Evolutionary conservation across 2,888 invertebrate genomes (phyloP).

Genomic region (Caenorhabditis imperialis): DNA sequence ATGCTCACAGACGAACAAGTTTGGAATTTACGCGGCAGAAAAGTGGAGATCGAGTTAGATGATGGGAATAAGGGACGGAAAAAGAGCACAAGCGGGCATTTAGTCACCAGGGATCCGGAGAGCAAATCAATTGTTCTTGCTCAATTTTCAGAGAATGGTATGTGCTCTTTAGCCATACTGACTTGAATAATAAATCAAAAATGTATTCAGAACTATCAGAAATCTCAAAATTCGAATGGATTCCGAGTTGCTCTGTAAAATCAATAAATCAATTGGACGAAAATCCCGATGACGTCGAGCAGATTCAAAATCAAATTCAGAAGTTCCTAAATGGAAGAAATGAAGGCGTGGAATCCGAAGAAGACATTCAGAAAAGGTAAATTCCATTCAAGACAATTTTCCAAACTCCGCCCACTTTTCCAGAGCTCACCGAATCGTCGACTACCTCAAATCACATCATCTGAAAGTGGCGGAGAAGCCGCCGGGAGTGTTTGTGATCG

Average conservation of each 20-base stretch:
- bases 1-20: no score
- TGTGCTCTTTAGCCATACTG: background rate
- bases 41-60: no score
- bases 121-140: conserved; percentile 58
- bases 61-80: no score
- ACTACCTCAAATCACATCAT: conserved; percentile 38
- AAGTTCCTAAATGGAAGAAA: background rate
- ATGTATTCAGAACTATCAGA: no score
- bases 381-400: background rate
- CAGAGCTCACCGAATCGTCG: conserved; percentile 30
- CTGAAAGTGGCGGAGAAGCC: conserved; percentile 29
- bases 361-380: conserved; percentile 24
- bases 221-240: no score
- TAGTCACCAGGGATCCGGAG: conserved; percentile 65
- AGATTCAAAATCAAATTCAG: background rate
- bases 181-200: conserved; percentile 14
- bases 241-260: conserved; percentile 25
- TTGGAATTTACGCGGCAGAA: no score
- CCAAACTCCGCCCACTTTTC: background rate
- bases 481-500: conserved; percentile 19
- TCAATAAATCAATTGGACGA: conserved; percentile 4
- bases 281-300: background rate
- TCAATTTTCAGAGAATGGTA: conserved; percentile 27
- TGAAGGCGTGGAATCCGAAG: conserved; percentile 1
- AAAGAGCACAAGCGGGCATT: conserved; percentile 35